A percentile compares a stretch with the other conserved stretches of the same genome.
These are phyloP conservation scores for Equus quagga DNA, from an alignment of 2,113 vertebrate species.

Conservation along the genomic window DNA sequence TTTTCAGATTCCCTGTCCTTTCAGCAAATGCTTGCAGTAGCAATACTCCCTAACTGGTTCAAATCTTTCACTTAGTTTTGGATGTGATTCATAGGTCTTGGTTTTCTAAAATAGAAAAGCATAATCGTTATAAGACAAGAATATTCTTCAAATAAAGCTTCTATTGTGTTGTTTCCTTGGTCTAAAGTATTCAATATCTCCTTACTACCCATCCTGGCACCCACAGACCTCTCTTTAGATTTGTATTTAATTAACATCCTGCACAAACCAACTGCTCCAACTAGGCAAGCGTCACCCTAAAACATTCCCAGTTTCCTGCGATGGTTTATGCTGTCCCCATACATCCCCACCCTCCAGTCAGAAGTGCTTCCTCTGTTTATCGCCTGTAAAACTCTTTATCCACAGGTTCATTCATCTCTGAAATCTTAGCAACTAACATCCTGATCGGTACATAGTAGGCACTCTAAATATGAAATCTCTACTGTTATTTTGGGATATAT, in stretches of 20 bases:
- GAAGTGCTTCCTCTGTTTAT: not conserved
- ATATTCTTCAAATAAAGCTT: not conserved
- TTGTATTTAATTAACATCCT: not conserved
- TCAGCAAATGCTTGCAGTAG: not conserved
- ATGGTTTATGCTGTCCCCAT: not conserved
- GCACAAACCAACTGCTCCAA: not conserved
- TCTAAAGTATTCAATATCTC: not conserved
- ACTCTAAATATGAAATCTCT: not conserved
- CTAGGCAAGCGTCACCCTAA: not conserved
- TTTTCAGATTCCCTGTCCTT: not conserved
- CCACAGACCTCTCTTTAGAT: not conserved
- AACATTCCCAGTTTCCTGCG: not conserved
- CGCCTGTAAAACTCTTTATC: not conserved
- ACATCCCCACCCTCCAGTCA: too few relatives aligned
- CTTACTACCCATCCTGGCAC: not conserved
- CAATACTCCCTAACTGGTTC: not conserved
- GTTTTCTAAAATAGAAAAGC: slow-evolving; percentile 34
- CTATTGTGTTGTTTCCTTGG: not conserved
- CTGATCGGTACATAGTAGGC: not conserved
- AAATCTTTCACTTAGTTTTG: not conserved
- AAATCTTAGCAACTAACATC: not conserved
- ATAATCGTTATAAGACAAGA: not conserved
- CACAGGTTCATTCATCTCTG: not conserved
- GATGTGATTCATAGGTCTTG: not conserved
- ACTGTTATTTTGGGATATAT: not conserved